Evolutionary conservation across 2,888 invertebrate species (phyloP), one percentile per base, ranked within the genome.

Genomic region (Drosophila neutralis): DNA sequence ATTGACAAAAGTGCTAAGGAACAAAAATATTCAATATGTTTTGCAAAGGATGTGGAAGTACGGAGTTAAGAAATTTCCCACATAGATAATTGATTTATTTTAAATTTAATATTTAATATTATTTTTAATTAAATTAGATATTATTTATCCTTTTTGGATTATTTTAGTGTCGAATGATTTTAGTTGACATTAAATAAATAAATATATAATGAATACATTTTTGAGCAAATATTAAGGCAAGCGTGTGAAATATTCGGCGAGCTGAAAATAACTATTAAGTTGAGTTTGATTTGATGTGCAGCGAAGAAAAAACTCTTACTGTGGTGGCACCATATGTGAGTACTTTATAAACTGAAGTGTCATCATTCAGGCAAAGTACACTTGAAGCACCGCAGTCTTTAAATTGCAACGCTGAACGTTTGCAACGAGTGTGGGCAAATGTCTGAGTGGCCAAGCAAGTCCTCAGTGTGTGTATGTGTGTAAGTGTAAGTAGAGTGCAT

Each of bases 21-120:
- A 42, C 49, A 13, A 18, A 21, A n/a, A 21, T 62, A 49, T 18
- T 31, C 18, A 86, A 79, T 53, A 90, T 91, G 91, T 82, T 79
- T 74, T 91, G 91, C 84, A 89, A 89, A 65, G 86, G 86, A 79
- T 91, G 91, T 78, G 84, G 78, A 80, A 83, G 86, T 24, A 84
- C 89, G 89, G 51, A 87, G 89, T 86, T 45, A 56, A 33, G 10
- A 35, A 5, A 38, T 15, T 48, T 42, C 7, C 13, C 21, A 42
- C 21, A n/a, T 38, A 2, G 40, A 38, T n/a, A 7, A 10, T 24
- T 11, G 21, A n/a, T 2, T 7, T 45, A 24, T 24, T 24, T 24
- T 8, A 45, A 8, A 45, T 45, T 24, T 8, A 15, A 45, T 24
- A 45, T 15, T 45, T 2, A 15, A 45, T 15, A 4, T 15, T 7